phyloP scores from a whole-genome alignment of 2,888 invertebrate genomes.

The Argynnis bischoffii region DNA sequence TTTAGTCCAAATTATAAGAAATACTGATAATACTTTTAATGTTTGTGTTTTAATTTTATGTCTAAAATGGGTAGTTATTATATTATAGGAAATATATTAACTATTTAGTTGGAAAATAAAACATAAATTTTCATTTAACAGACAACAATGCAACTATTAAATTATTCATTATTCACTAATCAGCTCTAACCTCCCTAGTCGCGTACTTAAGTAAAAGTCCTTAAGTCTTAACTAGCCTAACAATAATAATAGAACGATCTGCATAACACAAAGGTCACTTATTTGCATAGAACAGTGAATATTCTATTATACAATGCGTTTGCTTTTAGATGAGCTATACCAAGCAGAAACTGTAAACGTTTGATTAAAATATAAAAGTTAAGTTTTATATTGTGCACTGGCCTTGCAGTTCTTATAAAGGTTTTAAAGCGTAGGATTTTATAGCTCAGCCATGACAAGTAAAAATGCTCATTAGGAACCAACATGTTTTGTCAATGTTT shows the following conservation, averaged over 20 bases:
- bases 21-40: too few relatives aligned
- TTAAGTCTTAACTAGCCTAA: conserved; percentile 12
- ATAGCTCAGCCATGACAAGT: neutral
- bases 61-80: too few relatives aligned
- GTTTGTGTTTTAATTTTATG: too few relatives aligned
- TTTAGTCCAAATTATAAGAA: too few relatives aligned
- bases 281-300: conserved; percentile 16
- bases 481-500: neutral
- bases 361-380: conserved; percentile 2
- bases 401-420: conserved; percentile 20
- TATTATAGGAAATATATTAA: too few relatives aligned
- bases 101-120: too few relatives aligned
- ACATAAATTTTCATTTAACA: too few relatives aligned
- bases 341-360: conserved; percentile 6
- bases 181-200: conserved; percentile 30
- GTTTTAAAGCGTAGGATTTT: conserved; percentile 12
- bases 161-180: neutral
- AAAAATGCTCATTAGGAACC: neutral
- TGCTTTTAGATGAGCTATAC: conserved; percentile 10
- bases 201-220: conserved; percentile 20
- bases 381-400: neutral
- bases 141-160: too few relatives aligned
- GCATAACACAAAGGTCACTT: conserved; percentile 18
- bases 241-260: conserved; percentile 22
- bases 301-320: conserved; percentile 18